Base-by-base conservation (phyloP, 2,888 invertebrate genomes). In the Leucozona laternaria region DNA sequence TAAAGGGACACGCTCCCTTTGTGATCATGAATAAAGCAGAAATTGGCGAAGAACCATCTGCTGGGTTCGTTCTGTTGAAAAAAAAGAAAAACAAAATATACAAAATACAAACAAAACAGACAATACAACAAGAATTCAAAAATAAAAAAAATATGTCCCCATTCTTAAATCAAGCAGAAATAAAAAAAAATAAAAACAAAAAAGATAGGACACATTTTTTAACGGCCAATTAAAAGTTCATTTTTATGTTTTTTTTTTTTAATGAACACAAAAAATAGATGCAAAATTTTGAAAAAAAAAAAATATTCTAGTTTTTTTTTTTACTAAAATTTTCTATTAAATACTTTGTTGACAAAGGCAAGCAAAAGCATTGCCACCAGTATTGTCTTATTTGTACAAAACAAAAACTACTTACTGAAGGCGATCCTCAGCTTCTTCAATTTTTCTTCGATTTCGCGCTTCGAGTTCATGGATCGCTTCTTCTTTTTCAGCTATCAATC, bases 401-500 rank as follows among this genome's bases (percentile, higher is more conserved):
- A 25, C 15, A 25, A 13, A 58, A 7, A 15, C 0, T 64, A 90
- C 91, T 91, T 90, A 94, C 94, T 93, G 93, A 87, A 94, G 92
- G 91, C 93, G 91, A 81, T 91, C 91, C 88, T 92, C 92, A 79
- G 91, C 91, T 80, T 91, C 91, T 31, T 91, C 90, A 58, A 93
- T 84, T 88, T 91, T 91, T 80, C 91, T 90, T 85, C 93, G 92
- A 90, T 94, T 94, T 89, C 94, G 93, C 84, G 93, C 93, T 91
- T 94, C 93, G 43, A 94, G 91, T 55, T 93, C 90, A 88, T 93
- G 93, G 37, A 94, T 89, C 0, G 94, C 94, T 88, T 94, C 93
- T 79, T 94, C 94, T 89, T 94, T 94, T 89, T 95, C 94, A 86
- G 93, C 92, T 57, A 93, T 93, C 79, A 94, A 90, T 89, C 94